A percentile compares a stretch with the other conserved stretches of the same genome.
Evolutionary conservation across 2,113 vertebrate genomes (phyloP).

Genomic region (Eonycteris spelaea): DNA sequence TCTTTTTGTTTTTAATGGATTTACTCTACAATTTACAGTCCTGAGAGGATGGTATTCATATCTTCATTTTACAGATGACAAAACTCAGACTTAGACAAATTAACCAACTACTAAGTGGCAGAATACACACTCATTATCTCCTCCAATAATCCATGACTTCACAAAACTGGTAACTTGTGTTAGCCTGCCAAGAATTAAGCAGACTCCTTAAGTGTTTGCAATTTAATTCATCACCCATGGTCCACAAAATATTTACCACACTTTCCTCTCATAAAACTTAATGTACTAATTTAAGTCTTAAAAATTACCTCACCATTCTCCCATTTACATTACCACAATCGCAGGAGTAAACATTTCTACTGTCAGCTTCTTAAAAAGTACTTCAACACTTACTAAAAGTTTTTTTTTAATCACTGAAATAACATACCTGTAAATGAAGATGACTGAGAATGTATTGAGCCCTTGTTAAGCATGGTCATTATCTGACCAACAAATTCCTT

Average conservation of each 20-base stretch:
- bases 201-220: neutral
- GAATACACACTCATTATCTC: neutral
- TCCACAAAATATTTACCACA: neutral
- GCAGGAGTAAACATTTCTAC: neutral
- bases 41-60: neutral
- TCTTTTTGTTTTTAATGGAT: neutral
- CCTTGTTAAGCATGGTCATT: slow-evolving; percentile 99
- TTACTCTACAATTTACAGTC: neutral
- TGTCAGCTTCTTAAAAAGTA: slow-evolving; percentile 29
- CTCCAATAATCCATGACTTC: neutral
- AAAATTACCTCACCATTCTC: neutral
- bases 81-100: neutral
- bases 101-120: neutral
- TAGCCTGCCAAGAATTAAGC: neutral
- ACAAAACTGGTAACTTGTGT: neutral
- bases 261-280: neutral
- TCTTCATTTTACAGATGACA: slow-evolving; percentile 38
- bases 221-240: neutral
- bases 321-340: neutral
- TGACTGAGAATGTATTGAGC: slow-evolving; percentile 99
- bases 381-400: neutral
- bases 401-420: neutral
- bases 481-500: slow-evolving; percentile 99
- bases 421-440: slow-evolving; percentile 96
- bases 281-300: neutral